Evolutionary conservation across 2,113 vertebrate genomes (phyloP).

Genomic region (Centropristis striata): DNA sequence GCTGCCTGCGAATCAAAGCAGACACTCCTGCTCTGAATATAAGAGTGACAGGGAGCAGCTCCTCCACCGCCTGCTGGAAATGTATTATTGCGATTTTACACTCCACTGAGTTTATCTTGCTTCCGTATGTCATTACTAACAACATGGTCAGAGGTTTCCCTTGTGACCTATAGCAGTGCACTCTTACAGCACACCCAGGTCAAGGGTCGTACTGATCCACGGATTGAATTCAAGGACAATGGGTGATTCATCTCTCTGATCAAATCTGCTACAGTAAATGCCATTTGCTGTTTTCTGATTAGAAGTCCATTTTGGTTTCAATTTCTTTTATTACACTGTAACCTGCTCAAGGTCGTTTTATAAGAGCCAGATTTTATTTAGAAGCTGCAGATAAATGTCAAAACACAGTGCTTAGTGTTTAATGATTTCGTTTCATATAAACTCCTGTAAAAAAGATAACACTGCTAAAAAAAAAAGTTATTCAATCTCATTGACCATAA

Average conservation of each 20-base stretch:
- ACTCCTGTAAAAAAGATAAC: conserved; percentile 1
- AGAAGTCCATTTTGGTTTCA: conserved; percentile 58
- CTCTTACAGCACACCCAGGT: conserved; percentile 22
- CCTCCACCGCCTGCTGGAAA: conserved; percentile 31
- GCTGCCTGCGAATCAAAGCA: conserved; percentile 28
- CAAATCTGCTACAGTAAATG: conserved; percentile 36
- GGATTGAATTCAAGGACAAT: conserved; percentile 52
- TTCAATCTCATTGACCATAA: neutral
- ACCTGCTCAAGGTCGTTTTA: conserved; percentile 60
- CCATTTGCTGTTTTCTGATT: conserved; percentile 43
- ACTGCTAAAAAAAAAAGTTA: neutral
- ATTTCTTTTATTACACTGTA: conserved; percentile 56
- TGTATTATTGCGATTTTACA: conserved; percentile 57
- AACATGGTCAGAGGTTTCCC: conserved; percentile 29
- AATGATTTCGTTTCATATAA: conserved; percentile 37
- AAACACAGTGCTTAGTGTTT: conserved; percentile 25
- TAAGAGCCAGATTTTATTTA: conserved; percentile 37
- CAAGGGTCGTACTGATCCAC: conserved; percentile 34
- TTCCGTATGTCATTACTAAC: conserved; percentile 16
- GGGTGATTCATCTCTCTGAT: conserved; percentile 51
- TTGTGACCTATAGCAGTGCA: conserved; percentile 32
- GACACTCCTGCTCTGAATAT: conserved; percentile 22
- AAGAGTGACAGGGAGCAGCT: conserved; percentile 29
- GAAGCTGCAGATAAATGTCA: conserved; percentile 53
- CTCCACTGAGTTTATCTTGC: conserved; percentile 36